Evolutionary conservation across 2,113 vertebrate species (phyloP), one percentile per base, ranked within the genome.

Genomic region (Danionella cerebrum): DNA sequence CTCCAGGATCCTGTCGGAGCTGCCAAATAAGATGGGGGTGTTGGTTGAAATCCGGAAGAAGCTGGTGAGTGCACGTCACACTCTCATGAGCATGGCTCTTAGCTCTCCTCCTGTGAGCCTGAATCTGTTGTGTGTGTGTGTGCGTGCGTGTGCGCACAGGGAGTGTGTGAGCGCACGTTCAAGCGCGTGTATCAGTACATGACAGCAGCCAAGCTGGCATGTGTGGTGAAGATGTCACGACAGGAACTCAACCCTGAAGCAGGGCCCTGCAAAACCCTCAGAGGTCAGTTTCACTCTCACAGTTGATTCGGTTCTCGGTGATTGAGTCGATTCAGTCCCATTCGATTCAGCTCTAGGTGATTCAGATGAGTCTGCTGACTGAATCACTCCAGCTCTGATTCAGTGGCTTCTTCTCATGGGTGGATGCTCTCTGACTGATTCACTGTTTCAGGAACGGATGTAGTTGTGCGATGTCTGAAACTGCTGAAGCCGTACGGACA

Each of bases 51-150:
- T 98, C 65, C 84, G 88, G 69, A 84, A 93, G 1, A 89, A 94
- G 10, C 63, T 97, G 84, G 96, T 98, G 76, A 93, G 91, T n/a
- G n/a, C n/a, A n/a, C n/a, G n/a, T n/a, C n/a, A n/a, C n/a, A 1
- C 6, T 2, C 31, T n/a, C n/a, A n/a, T n/a, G n/a, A n/a, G n/a
- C n/a, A n/a, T n/a, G n/a, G 14, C 6, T 27, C 42, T 5, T 9
- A 1, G 1, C 11, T 9, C 22, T 31, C 9, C 38, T 5, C 24
- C 35, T 63, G 41, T 50, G 29, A n/a, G n/a, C n/a, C n/a, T n/a
- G n/a, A n/a, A n/a, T n/a, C n/a, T n/a, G n/a, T n/a, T 67, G 25
- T 36, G 13, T 59, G 41, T 52, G 24, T 48, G 14, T 12, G 12
- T 69, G 21, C 18, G 3, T 45, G 29, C 39, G n/a, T 29, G n/a